Conservation (phyloP, 2,113 vertebrate species). For the Cebus imitator region DNA sequence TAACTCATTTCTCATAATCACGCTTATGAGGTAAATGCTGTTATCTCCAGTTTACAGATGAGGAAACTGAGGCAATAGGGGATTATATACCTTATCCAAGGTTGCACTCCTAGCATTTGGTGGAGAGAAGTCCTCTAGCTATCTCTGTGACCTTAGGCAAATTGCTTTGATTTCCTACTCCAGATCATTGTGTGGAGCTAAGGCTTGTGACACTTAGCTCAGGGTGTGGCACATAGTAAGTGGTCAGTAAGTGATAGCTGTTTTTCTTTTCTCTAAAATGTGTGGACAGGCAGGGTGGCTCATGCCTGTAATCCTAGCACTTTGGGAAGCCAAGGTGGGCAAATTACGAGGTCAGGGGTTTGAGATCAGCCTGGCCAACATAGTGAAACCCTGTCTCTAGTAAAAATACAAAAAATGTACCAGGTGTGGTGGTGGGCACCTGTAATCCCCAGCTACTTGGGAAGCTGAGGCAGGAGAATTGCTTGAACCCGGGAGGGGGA, state of each 20-base stretch:
- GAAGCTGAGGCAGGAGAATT: too few species aligned
- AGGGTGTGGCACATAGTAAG: not conserved
- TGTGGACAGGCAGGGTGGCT: not conserved
- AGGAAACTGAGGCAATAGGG: not conserved
- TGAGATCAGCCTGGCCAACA: too few species aligned
- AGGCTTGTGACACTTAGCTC: not conserved
- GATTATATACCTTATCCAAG: not conserved
- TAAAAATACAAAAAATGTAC: too few species aligned
- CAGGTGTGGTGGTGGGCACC: too few species aligned
- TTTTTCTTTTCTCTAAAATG: not conserved
- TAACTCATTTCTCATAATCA: not conserved
- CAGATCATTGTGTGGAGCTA: not conserved
- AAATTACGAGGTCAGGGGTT: too few species aligned
- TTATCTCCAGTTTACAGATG: not conserved
- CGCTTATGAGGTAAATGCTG: not conserved
- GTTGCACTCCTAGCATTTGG: not conserved
- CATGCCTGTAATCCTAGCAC: too few species aligned
- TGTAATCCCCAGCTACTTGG: too few species aligned
- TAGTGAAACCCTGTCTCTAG: too few species aligned
- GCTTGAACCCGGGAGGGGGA: too few species aligned
- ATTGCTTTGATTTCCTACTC: not conserved
- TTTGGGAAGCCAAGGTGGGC: too few species aligned
- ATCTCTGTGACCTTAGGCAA: not conserved
- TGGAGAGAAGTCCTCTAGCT: not conserved
- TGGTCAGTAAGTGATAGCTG: not conserved